These are phyloP conservation scores for Drosophila simulans DNA, from an alignment of 1,140 invertebrate species.

Conservation along the genomic window DNA sequence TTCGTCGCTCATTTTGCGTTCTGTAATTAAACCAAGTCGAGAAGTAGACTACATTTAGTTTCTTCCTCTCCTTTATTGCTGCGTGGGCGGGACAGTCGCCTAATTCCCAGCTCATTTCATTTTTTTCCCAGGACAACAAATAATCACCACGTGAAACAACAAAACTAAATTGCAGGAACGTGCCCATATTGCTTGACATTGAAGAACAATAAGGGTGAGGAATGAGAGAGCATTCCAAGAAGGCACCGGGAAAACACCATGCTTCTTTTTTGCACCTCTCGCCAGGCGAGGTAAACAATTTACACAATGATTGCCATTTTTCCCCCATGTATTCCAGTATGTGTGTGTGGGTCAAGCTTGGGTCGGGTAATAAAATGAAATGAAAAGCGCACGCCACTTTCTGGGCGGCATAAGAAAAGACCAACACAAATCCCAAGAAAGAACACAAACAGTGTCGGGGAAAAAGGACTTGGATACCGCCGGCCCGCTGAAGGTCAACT, in stretches of 20 bases:
- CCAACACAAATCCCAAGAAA: conserved; percentile 50
- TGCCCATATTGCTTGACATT: conserved; percentile 77
- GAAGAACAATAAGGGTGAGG: conserved; percentile 25
- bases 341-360: conserved; percentile 48
- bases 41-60: conserved; percentile 74
- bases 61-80: conserved; percentile 29
- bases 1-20: conserved; percentile 53
- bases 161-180: conserved; percentile 78
- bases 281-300: conserved; percentile 63
- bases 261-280: conserved; percentile 54
- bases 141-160: conserved; percentile 54
- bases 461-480: conserved; percentile 8
- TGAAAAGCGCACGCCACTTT: conserved; percentile 70
- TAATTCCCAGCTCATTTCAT: conserved; percentile 81
- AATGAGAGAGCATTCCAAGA: conserved; percentile 42
- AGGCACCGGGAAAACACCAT: conserved; percentile 51
- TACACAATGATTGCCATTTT: conserved; percentile 67
- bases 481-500: conserved; percentile 66
- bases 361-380: conserved; percentile 69
- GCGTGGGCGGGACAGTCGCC: conserved; percentile 55
- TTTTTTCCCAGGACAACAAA: conserved; percentile 54
- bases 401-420: conserved; percentile 45
- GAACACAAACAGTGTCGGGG: conserved; percentile 29
- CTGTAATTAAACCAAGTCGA: conserved; percentile 71
- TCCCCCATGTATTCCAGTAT: conserved; percentile 4